Evolutionary conservation across 64 coral and sea anemone species (phyloP), one percentile per base, ranked within the genome.

Genomic region (Stylophora pistillata): DNA sequence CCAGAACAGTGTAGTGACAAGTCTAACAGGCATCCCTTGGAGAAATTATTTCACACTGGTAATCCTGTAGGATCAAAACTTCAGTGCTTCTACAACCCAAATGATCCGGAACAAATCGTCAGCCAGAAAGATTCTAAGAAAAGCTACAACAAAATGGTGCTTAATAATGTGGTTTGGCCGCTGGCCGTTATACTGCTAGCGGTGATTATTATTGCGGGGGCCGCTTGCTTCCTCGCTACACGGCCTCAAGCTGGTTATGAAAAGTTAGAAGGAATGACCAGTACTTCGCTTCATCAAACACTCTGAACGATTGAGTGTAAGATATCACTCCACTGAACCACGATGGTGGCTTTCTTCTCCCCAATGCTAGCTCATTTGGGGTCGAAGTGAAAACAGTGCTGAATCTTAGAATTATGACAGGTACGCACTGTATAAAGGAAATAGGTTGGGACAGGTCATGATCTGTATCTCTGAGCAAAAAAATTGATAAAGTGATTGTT

Each of bases 1-100:
- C 80, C 80, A 13, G 80, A 84, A 33, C 60, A 84, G 12, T 84
- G 80, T 30, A 53, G 25, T 20, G 80, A 84, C 31, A 68, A 84
- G 34, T 3, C 61, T 6, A 37, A 84, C 52, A 10, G 25, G 17
- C n/a, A 69, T 5, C 58, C 60, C 32, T 62, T 69, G 23, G 10
- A 69, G 32, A 9, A 37, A 61, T 70, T 15, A 53, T 82, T 82
- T 82, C 78, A 65, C 32, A 70, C 3, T 0, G 21, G n/a, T 20
- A 33, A 53, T 23, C 60, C 80, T 52, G 26, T 84, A 2, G 80
- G 80, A 52, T 84, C 62, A 27, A 13, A 21, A 10, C 20, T 84
- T 0, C 30, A 53, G 0, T 68, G 60, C 5, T 84, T 52, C 53
- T 84, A 68, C 62, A 84, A 84, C 41, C 80, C 80, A 34, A 53